A percentile compares a stretch with the other conserved stretches of the same genome.
phyloP scores from a whole-genome alignment of 2,888 invertebrate genomes.

The Tachina lurida region DNA sequence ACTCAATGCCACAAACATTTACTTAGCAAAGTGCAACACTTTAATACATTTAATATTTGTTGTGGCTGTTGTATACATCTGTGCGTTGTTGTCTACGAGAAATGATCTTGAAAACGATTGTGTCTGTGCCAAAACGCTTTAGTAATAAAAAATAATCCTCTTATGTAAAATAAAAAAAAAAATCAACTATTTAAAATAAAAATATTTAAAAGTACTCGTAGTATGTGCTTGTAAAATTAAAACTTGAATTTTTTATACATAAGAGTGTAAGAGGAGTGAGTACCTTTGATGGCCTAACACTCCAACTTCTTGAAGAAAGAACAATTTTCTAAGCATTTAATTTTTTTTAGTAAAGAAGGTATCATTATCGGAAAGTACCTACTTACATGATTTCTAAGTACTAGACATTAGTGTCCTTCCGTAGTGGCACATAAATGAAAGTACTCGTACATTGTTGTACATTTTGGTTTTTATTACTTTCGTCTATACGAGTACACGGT shows the following conservation, averaged over 20 bases:
- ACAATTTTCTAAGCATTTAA: background rate
- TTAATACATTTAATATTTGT: slow-evolving; percentile 32
- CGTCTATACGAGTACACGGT: slow-evolving; percentile 36
- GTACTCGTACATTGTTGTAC: slow-evolving; percentile 16
- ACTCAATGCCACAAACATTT: slow-evolving; percentile 20
- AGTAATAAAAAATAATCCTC: slow-evolving; percentile 1
- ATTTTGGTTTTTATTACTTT: slow-evolving; percentile 53
- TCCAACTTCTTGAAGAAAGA: slow-evolving; percentile 4
- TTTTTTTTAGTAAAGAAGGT: background rate
- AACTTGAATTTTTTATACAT: background rate
- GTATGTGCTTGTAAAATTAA: background rate
- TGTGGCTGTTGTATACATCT: slow-evolving; percentile 45
- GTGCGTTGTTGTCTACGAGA: slow-evolving; percentile 46
- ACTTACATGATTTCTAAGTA: background rate
- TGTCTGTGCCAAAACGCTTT: slow-evolving; percentile 53
- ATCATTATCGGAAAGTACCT: slow-evolving; percentile 5
- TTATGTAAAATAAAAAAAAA: slow-evolving; percentile 10
- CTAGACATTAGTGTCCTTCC: slow-evolving; percentile 2
- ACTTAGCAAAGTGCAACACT: slow-evolving; percentile 49
- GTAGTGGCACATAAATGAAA: slow-evolving; percentile 12
- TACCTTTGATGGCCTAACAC: slow-evolving; percentile 25
- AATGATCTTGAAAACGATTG: slow-evolving; percentile 69
- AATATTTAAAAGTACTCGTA: slow-evolving; percentile 5
- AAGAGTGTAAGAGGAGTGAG: no score
- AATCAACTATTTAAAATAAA: slow-evolving; percentile 32